Conservation (phyloP, 1,140 invertebrate genomes). For the Hyles vespertilio region DNA sequence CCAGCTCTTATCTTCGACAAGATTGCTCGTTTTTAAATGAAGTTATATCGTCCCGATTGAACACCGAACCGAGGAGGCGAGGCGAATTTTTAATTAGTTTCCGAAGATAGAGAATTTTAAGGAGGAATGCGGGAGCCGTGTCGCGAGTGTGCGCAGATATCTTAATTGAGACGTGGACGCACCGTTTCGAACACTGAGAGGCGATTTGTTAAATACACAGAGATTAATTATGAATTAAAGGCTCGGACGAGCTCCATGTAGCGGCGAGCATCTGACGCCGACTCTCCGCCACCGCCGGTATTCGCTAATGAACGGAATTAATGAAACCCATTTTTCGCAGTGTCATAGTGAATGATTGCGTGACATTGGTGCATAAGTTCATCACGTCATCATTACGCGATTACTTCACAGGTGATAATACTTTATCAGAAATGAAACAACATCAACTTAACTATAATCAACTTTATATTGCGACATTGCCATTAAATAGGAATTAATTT, state of each 20-base stretch:
- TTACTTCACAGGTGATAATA: constrained; percentile 21
- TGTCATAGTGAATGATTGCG: constrained; percentile 36
- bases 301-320: constrained; percentile 44
- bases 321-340: constrained; percentile 38
- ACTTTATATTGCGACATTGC: not conserved
- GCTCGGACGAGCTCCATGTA: constrained; percentile 33
- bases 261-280: constrained; percentile 6
- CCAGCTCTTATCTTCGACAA: constrained; percentile 70
- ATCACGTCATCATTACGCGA: constrained; percentile 15
- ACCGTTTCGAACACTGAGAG: constrained; percentile 32
- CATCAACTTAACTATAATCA: no score
- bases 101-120: constrained; percentile 72
- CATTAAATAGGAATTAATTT: not conserved
- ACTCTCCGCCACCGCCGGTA: constrained; percentile 17
- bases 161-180: constrained; percentile 65
- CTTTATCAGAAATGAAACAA: constrained; percentile 1
- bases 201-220: constrained; percentile 46
- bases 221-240: constrained; percentile 58
- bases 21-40: constrained; percentile 74
- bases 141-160: constrained; percentile 54
- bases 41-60: constrained; percentile 73
- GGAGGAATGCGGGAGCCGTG: constrained; percentile 63
- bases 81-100: constrained; percentile 76
- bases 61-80: constrained; percentile 62
- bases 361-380: constrained; percentile 15